These are phyloP conservation scores for Cryptus viduatorius DNA, from an alignment of 2,888 invertebrate species.

Conservation along the genomic window DNA sequence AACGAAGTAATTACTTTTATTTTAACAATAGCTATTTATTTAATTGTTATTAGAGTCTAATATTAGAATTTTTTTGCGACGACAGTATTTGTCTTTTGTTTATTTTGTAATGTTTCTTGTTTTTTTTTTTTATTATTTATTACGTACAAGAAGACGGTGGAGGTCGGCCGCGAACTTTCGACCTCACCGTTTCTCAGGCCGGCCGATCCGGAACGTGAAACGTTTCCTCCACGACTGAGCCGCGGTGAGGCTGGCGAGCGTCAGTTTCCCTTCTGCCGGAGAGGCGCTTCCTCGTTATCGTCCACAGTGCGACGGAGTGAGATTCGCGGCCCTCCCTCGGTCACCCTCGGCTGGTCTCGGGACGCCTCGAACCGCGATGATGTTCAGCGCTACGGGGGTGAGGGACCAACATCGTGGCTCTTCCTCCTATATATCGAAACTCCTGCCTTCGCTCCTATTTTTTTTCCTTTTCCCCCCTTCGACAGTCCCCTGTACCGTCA, in stretches of 20 bases:
- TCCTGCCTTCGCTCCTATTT: not conserved
- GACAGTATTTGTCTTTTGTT: not conserved
- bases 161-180: slow-evolving; percentile 32
- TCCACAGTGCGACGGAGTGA: slow-evolving; percentile 32
- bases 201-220: slow-evolving; percentile 45
- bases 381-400: not conserved
- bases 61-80: not conserved
- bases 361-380: slow-evolving; percentile 18
- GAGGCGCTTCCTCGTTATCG: slow-evolving; percentile 42
- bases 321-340: slow-evolving; percentile 53
- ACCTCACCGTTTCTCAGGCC: slow-evolving; percentile 4
- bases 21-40: not conserved
- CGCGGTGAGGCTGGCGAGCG: slow-evolving; percentile 15
- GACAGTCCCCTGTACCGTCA: not conserved
- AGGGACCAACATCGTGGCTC: not conserved
- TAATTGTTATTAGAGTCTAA: not conserved
- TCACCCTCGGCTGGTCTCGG: slow-evolving; percentile 55
- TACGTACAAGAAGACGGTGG: not conserved
- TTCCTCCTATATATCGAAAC: not conserved
- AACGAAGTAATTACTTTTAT: not conserved
- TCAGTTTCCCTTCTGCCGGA: slow-evolving; percentile 29
- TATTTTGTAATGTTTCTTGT: not conserved
- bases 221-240: slow-evolving; percentile 60
- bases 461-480: not conserved
- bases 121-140: not conserved